Conservation (phyloP, 2,888 invertebrate genomes). For the Neoscelio sp. region DNA sequence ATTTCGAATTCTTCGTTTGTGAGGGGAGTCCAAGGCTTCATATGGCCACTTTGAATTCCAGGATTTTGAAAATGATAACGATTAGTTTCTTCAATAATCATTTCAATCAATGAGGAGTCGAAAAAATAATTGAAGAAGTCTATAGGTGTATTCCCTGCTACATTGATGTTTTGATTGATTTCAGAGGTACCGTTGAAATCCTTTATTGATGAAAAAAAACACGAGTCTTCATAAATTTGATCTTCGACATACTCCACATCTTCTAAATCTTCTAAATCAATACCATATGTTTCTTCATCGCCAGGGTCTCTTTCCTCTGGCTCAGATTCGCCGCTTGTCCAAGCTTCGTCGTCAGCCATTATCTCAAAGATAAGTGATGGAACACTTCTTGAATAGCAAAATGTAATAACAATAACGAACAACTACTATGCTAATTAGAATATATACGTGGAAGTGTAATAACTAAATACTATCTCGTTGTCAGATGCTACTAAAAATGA, state of each 20-base stretch:
- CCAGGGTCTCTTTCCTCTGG: slow-evolving; percentile 42
- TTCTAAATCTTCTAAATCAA: slow-evolving; percentile 35
- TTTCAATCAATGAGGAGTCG: slow-evolving; percentile 27
- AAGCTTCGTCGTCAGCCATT: slow-evolving; percentile 46
- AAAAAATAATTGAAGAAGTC: slow-evolving; percentile 45
- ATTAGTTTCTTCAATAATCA: slow-evolving; percentile 21
- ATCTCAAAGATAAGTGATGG: slow-evolving; percentile 38
- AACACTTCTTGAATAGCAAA: slow-evolving; percentile 43
- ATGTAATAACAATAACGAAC: slow-evolving; percentile 44
- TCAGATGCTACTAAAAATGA: slow-evolving; percentile 21
- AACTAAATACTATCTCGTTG: slow-evolving; percentile 46
- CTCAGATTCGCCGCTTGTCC: slow-evolving; percentile 37
- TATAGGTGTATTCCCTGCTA: slow-evolving; percentile 43
- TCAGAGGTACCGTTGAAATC: slow-evolving; percentile 38
- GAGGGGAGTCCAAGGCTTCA: slow-evolving; percentile 17
- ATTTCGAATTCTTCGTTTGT: slow-evolving; percentile 15
- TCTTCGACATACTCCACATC: slow-evolving; percentile 34
- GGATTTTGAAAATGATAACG: slow-evolving; percentile 21
- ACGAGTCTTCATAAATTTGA: slow-evolving; percentile 37
- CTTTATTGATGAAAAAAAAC: slow-evolving; percentile 33
- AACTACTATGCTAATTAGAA: slow-evolving; percentile 23
- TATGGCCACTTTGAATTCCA: slow-evolving; percentile 21
- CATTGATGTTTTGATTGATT: slow-evolving; percentile 47
- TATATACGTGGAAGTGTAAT: slow-evolving; percentile 8
- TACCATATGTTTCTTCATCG: slow-evolving; percentile 42